Base-by-base conservation (phyloP, 2,797 vertebrate species). In the Dendrocincla tyrannina region DNA sequence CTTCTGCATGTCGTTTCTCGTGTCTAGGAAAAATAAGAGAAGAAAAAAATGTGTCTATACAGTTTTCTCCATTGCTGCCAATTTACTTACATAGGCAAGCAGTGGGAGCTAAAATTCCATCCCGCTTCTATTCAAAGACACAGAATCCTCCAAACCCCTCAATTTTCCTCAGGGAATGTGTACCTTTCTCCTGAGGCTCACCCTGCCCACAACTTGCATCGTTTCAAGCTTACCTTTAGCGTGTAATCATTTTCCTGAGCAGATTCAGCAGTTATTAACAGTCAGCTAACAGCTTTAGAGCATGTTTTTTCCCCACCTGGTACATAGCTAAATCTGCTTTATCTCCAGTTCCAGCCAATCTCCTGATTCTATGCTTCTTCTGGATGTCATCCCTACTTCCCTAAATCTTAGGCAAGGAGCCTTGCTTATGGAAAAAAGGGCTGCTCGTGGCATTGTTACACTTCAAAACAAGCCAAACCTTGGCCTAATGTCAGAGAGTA, bases 1-100 rank as follows among this genome's bases (percentile, higher is more conserved):
- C 74, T 98, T 98, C 72, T 98, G 96, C 7, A 95, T 89, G 44
- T 98, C 98, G 1, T 96, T 97, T 58, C 95, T 97, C 84, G 98
- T 37, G 59, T 96, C 99, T 99, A 93, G 9, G 28, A 95, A 76
- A 87, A 91, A 85, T 87, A 84, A 93, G 88, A 76, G 25, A 49
- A 84, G 42, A 85, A 93, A 94, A 94, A 85, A 79, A 28, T 5
- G 5, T 13, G 67, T 9, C 3, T 30, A 33, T 49, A 63, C 8
- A 6, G 17, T 63, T 83, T 95, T 91, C 50, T 91, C 22, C 46
- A 32, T 9, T 58, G 62, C n/a, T 77, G 39, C 22, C 27, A 55
- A 55, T 42, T 76, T 76, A 84, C 28, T 63, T 76, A 73, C 4
- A n/a, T 7, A 6, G 4, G 27, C 22, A 86, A 90, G 28, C 22